A percentile compares a stretch with the other conserved stretches of the same genome.
These are phyloP conservation scores for Drosophila navojoa DNA, from an alignment of 1,140 invertebrate species.

Conservation along the genomic window DNA sequence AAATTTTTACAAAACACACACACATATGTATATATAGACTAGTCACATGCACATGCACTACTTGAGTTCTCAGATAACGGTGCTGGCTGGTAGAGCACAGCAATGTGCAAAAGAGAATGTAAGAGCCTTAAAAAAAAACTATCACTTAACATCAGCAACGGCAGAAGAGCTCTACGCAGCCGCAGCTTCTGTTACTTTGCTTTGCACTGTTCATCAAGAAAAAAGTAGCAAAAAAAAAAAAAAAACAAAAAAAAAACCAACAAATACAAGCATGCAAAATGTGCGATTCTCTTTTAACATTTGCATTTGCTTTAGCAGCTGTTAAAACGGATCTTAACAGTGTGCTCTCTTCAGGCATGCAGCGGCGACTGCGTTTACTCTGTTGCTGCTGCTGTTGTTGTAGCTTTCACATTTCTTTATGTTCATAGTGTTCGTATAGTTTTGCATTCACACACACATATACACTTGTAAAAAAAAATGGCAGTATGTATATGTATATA, in stretches of 20 bases:
- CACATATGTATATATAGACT: conserved; percentile 21
- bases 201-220: conserved; percentile 14
- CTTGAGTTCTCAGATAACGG: conserved; percentile 1
- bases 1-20: conserved; percentile 8
- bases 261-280: conserved; percentile 18
- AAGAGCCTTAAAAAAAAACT: neutral
- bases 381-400: conserved; percentile 11
- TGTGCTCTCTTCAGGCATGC: conserved; percentile 3
- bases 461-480: conserved; percentile 9
- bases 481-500: neutral
- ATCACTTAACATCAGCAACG: conserved; percentile 8
- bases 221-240: conserved; percentile 12
- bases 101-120: neutral
- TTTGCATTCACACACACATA: conserved; percentile 29
- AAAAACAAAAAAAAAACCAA: neutral
- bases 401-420: conserved; percentile 26
- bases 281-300: neutral
- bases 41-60: conserved; percentile 18
- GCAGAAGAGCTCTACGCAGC: neutral
- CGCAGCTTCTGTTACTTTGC: conserved; percentile 3
- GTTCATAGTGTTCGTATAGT: conserved; percentile 19
- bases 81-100: neutral
- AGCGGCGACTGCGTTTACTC: conserved; percentile 15
- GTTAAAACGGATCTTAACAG: neutral
- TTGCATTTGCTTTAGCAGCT: conserved; percentile 8